A percentile compares a stretch with the other conserved stretches of the same genome.
Evolutionary conservation across 2,113 vertebrate species (phyloP).

Genomic region (Seriola dumerili): DNA sequence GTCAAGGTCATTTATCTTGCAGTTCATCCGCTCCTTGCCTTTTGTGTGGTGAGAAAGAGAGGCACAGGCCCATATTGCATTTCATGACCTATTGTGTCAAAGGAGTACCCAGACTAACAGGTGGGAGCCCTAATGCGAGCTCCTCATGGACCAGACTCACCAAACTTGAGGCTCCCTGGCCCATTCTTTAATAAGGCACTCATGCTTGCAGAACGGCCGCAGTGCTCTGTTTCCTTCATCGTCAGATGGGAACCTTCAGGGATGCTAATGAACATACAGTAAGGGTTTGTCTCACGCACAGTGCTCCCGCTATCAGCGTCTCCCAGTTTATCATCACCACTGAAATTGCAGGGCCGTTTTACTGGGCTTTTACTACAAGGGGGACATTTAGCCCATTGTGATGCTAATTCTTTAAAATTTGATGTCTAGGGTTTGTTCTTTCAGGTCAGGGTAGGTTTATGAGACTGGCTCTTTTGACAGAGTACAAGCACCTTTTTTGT

Average conservation of each 20-base stretch:
- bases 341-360: conserved; percentile 81
- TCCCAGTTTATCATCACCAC: conserved; percentile 80
- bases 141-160: conserved; percentile 79
- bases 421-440: conserved; percentile 76
- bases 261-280: conserved; percentile 75
- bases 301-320: conserved; percentile 74
- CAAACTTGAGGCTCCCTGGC: conserved; percentile 86
- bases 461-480: conserved; percentile 73
- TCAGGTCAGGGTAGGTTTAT: conserved; percentile 70
- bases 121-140: conserved; percentile 90
- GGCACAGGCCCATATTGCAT: conserved; percentile 78
- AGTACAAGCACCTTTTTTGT: conserved; percentile 77
- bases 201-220: conserved; percentile 84
- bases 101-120: conserved; percentile 87
- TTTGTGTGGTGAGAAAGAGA: conserved; percentile 77
- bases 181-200: conserved; percentile 85
- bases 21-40: conserved; percentile 79
- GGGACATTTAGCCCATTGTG: conserved; percentile 80
- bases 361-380: conserved; percentile 74
- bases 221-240: conserved; percentile 79
- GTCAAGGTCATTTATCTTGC: conserved; percentile 82
- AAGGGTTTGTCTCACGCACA: conserved; percentile 75
- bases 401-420: conserved; percentile 81
- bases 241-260: conserved; percentile 76
- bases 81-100: conserved; percentile 84